Conservation (phyloP, 2,113 vertebrate genomes). For the Phycodurus eques region DNA sequence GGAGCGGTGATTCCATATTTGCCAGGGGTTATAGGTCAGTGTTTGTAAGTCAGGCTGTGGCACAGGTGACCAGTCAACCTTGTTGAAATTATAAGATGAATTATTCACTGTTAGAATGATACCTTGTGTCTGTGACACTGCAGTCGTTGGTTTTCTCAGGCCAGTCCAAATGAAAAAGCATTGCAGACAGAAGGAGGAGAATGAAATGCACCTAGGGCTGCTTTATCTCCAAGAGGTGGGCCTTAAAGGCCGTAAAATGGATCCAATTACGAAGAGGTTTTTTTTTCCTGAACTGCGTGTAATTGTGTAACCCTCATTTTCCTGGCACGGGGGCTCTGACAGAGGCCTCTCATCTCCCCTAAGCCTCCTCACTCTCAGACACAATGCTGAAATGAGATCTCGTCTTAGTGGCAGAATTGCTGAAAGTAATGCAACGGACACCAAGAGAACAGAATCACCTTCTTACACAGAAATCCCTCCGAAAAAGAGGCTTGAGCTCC, state of each 20-base stretch:
- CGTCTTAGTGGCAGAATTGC: slow-evolving; percentile 55
- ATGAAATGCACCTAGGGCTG: slow-evolving; percentile 41
- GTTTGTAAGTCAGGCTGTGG: slow-evolving; percentile 3
- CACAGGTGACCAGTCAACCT: slow-evolving; percentile 8
- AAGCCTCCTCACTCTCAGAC: slow-evolving; percentile 62
- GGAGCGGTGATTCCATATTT: no score
- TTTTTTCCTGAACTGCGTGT: slow-evolving; percentile 61
- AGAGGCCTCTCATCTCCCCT: slow-evolving; percentile 63
- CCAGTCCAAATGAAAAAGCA: slow-evolving; percentile 54
- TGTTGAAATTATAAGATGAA: slow-evolving; percentile 9
- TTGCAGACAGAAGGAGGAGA: slow-evolving; percentile 32
- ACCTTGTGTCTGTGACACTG: slow-evolving; percentile 51
- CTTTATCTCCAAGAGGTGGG: slow-evolving; percentile 49
- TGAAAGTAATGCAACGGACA: slow-evolving; percentile 62
- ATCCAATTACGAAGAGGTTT: slow-evolving; percentile 66
- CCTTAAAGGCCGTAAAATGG: slow-evolving; percentile 68
- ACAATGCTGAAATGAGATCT: slow-evolving; percentile 66
- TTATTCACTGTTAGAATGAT: slow-evolving; percentile 31
- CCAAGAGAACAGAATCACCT: slow-evolving; percentile 54
- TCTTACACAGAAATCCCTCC: slow-evolving; percentile 50
- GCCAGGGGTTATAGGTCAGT: not conserved
- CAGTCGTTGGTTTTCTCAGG: slow-evolving; percentile 43
- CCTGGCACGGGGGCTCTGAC: slow-evolving; percentile 55
- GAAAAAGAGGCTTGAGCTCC: slow-evolving; percentile 44
- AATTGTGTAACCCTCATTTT: slow-evolving; percentile 74